Percentiles rank a stretch among this genome's conserved stretches.
Evolutionary conservation across 2,113 vertebrate species (phyloP).

Genomic region (Hiodon alosoides): DNA sequence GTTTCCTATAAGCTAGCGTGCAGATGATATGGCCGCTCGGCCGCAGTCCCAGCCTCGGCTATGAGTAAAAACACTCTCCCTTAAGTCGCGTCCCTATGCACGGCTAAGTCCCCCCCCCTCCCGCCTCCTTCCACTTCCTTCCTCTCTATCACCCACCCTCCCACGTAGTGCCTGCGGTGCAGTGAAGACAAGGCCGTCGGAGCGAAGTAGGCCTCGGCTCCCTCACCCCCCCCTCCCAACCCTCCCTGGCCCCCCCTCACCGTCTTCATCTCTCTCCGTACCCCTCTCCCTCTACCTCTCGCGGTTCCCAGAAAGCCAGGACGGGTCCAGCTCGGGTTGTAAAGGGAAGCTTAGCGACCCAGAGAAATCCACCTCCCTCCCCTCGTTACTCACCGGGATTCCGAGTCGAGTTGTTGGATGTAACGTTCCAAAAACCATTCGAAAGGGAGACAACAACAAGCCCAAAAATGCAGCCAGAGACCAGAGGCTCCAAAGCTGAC

Average conservation of each 20-base stretch:
- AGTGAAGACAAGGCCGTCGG: conserved; percentile 60
- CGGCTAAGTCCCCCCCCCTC: conserved; percentile 39
- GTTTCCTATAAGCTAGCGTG: conserved; percentile 24
- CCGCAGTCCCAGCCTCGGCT: conserved; percentile 36
- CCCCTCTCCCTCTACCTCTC: conserved; percentile 59
- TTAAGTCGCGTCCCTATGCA: conserved; percentile 39
- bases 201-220: conserved; percentile 60
- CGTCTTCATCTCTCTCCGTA: conserved; percentile 54
- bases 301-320: conserved; percentile 57
- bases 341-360: conserved; percentile 40
- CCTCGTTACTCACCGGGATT: conserved; percentile 61
- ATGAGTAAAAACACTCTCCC: conserved; percentile 30
- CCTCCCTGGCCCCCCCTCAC: conserved; percentile 39
- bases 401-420: conserved; percentile 51
- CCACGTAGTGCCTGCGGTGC: conserved; percentile 57
- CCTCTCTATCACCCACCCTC: conserved; percentile 52
- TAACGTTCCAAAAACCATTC: conserved; percentile 51
- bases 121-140: conserved; percentile 47
- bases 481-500: conserved; percentile 64
- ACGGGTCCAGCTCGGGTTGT: conserved; percentile 58
- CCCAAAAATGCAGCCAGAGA: conserved; percentile 69
- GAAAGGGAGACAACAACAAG: conserved; percentile 70
- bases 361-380: conserved; percentile 10
- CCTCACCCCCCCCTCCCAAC: conserved; percentile 20
- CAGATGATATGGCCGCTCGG: conserved; percentile 37